Evolutionary conservation across 1,140 invertebrate genomes (phyloP).

Genomic region (Stegodyphus dumicola): DNA sequence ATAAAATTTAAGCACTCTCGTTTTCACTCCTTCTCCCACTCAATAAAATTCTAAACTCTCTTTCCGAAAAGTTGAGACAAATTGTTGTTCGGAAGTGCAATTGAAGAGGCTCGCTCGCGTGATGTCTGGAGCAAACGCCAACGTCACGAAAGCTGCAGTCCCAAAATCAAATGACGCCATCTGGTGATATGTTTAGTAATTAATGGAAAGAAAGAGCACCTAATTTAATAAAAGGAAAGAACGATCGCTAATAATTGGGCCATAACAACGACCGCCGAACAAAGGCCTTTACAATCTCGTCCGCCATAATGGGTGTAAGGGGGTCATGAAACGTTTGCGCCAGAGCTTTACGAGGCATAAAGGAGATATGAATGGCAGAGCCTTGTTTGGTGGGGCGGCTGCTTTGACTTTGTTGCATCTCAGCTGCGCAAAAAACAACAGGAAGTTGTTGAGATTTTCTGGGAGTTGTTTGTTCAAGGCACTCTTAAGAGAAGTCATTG

Average conservation of each 20-base stretch:
- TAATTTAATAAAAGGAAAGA: slow-evolving; percentile 42
- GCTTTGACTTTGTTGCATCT: not conserved
- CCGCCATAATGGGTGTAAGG: too few relatives aligned
- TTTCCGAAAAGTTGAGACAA: too few relatives aligned
- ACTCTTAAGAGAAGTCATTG: too few relatives aligned
- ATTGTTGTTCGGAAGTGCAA: too few relatives aligned
- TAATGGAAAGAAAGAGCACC: slow-evolving; percentile 16
- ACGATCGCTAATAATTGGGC: slow-evolving; percentile 51
- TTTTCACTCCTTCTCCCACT: too few relatives aligned
- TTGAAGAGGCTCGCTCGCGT: too few relatives aligned
- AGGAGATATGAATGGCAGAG: not conserved
- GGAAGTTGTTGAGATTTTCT: too few relatives aligned
- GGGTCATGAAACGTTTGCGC: too few relatives aligned
- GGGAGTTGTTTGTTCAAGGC: too few relatives aligned
- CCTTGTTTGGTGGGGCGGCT: not conserved
- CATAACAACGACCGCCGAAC: slow-evolving; percentile 28
- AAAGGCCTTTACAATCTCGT: slow-evolving; percentile 2
- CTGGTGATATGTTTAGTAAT: slow-evolving; percentile 34
- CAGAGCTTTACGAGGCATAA: slow-evolving; percentile 6
- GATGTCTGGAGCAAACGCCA: not conserved
- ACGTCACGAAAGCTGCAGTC: not conserved
- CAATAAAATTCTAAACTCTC: too few relatives aligned
- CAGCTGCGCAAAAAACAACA: not conserved
- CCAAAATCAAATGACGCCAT: slow-evolving; percentile 41
- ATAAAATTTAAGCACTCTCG: too few relatives aligned